phyloP scores from a whole-genome alignment of 2,888 invertebrate genomes.

The Torymus texanus region DNA sequence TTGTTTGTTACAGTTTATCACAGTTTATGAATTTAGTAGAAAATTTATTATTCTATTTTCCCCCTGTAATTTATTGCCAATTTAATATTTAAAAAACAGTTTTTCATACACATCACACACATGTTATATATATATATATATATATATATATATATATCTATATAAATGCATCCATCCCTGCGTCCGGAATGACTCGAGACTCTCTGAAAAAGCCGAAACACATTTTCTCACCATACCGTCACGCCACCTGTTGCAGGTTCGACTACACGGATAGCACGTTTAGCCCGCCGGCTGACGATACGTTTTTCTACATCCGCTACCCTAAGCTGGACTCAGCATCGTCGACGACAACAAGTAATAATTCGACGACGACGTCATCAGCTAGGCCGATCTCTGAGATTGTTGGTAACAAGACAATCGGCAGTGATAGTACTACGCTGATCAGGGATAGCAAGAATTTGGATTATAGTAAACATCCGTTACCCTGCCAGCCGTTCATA shows the following conservation, averaged over 20 bases:
- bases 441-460: constrained; percentile 56
- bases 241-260: constrained; percentile 73
- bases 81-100: too few species aligned
- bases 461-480: constrained; percentile 81
- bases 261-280: constrained; percentile 79
- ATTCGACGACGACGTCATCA: constrained; percentile 62
- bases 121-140: too few species aligned
- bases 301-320: constrained; percentile 84
- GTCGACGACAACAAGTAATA: constrained; percentile 14
- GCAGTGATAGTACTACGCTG: constrained; percentile 33
- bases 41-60: too few species aligned
- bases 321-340: constrained; percentile 59
- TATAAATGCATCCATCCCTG: too few species aligned
- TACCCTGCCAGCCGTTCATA: constrained; percentile 79
- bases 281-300: constrained; percentile 86
- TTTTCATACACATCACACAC: too few species aligned
- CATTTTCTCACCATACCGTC: too few species aligned
- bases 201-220: too few species aligned
- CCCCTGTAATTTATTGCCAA: too few species aligned
- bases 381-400: constrained; percentile 63
- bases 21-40: too few species aligned
- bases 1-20: too few species aligned
- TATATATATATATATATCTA: too few species aligned
- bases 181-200: too few species aligned
- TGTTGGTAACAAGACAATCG: constrained; percentile 59